Percentiles rank a stretch among this genome's conserved stretches.
Conservation (phyloP, 2,888 invertebrate species). For the Acleris emargana region DNA sequence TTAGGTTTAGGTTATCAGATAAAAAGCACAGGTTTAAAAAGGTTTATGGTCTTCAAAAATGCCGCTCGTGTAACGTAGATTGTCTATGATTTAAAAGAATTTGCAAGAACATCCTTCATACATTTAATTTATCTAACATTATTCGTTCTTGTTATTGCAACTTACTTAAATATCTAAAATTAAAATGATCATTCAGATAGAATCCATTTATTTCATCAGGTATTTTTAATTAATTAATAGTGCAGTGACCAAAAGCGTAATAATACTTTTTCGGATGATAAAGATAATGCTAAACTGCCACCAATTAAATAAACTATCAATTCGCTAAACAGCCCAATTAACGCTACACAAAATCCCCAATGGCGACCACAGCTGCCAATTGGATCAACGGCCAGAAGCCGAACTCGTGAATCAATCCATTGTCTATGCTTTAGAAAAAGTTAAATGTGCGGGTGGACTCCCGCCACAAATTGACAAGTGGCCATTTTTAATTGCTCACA, state of each 20-base stretch:
- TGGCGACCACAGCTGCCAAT: slow-evolving; percentile 57
- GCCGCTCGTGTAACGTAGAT: slow-evolving; percentile 12
- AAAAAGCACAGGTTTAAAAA: slow-evolving; percentile 30
- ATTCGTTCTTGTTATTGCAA: no score
- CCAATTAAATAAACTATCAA: slow-evolving; percentile 15
- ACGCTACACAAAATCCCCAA: slow-evolving; percentile 45
- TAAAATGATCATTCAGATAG: no score
- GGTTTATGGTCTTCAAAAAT: slow-evolving; percentile 14
- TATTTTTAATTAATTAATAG: no score
- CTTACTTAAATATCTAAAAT: no score
- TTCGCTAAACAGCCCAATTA: slow-evolving; percentile 51
- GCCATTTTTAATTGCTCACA: slow-evolving; percentile 59
- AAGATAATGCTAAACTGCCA: slow-evolving; percentile 15
- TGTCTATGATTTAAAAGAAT: not conserved
- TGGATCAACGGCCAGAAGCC: slow-evolving; percentile 28
- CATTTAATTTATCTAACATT: no score
- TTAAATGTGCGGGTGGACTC: slow-evolving; percentile 66
- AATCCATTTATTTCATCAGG: no score
- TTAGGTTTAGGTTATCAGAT: slow-evolving; percentile 44
- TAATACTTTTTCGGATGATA: not conserved
- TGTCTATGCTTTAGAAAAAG: slow-evolving; percentile 57
- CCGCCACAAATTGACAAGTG: slow-evolving; percentile 65
- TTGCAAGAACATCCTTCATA: not conserved
- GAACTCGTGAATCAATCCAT: slow-evolving; percentile 40
- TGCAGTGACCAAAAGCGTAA: no score